A percentile compares a stretch with the other conserved stretches of the same genome.
Evolutionary conservation across 2,113 vertebrate species (phyloP).

Genomic region (Microtus richardsoni): DNA sequence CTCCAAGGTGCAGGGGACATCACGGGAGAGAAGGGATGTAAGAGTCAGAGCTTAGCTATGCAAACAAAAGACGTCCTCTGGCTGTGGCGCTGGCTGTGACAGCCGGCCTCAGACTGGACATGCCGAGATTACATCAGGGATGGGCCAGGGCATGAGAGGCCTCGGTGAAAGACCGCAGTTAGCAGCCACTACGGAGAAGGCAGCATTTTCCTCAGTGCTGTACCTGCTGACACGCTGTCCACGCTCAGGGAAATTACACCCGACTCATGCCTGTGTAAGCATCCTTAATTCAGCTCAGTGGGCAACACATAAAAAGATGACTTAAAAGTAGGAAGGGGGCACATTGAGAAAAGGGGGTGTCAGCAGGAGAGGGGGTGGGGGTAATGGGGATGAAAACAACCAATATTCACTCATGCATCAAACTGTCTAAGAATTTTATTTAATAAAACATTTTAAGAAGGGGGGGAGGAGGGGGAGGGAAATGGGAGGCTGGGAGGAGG

Average conservation of each 20-base stretch:
- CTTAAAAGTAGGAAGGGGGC: neutral
- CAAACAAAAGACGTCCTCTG: neutral
- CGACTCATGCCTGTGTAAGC: neutral
- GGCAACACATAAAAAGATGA: neutral
- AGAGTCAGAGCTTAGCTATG: neutral
- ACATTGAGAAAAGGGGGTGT: neutral
- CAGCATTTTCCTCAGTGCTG: neutral
- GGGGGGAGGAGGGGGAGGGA: too few species aligned
- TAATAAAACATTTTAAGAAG: neutral
- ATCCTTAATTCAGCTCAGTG: neutral
- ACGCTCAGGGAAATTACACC: too few species aligned
- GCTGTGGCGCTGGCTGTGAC: neutral
- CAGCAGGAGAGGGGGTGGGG: neutral
- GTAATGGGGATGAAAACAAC: neutral
- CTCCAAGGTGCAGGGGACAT: neutral
- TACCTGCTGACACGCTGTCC: neutral
- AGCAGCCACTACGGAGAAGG: neutral
- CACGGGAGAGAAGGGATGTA: neutral
- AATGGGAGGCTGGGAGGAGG: too few species aligned
- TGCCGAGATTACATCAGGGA: neutral
- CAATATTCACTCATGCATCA: neutral
- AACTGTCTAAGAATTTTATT: neutral
- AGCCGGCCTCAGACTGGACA: too few species aligned
- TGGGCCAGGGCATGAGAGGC: neutral
- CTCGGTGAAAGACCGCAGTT: neutral